These are phyloP conservation scores for Drosophila cracens DNA, from an alignment of 2,888 invertebrate genomes.

Conservation along the genomic window DNA sequence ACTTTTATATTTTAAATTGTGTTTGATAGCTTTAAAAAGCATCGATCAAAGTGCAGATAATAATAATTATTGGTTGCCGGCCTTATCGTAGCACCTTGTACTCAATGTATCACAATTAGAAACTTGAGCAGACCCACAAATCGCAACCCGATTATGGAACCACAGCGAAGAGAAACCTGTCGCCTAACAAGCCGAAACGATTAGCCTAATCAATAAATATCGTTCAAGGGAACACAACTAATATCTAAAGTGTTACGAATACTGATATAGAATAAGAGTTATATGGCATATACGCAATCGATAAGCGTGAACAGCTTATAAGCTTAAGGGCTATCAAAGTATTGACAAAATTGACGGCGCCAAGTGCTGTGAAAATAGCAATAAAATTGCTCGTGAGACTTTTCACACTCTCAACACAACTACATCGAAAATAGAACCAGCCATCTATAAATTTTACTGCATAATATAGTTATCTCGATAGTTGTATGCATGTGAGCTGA, in stretches of 20 bases:
- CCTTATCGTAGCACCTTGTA: constrained; percentile 53
- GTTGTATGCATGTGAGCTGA: constrained; percentile 13
- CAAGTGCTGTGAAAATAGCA: constrained; percentile 69
- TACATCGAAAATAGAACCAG: not conserved
- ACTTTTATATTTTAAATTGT: constrained; percentile 3
- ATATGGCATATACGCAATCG: constrained; percentile 28
- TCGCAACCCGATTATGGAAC: constrained; percentile 31
- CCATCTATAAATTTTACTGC: constrained; percentile 43
- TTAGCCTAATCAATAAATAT: constrained; percentile 55
- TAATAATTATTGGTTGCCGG: constrained; percentile 12
- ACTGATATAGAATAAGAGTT: constrained; percentile 4
- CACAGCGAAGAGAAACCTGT: constrained; percentile 9
- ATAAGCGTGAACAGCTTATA: constrained; percentile 22
- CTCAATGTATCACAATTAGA: constrained; percentile 43
- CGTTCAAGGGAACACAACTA: constrained; percentile 35
- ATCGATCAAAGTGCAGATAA: constrained; percentile 65
- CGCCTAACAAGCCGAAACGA: constrained; percentile 25
- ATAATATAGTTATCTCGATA: constrained; percentile 25
- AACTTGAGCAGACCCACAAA: constrained; percentile 18
- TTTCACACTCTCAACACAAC: constrained; percentile 19
- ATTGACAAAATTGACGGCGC: constrained; percentile 46
- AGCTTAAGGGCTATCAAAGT: constrained; percentile 38
- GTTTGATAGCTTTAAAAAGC: constrained; percentile 49
- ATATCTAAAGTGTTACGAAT: constrained; percentile 6
- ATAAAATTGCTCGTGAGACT: constrained; percentile 39